These are phyloP conservation scores for Drosophila nr. perissopoda DNA, from an alignment of 2,888 invertebrate species.

Conservation along the genomic window DNA sequence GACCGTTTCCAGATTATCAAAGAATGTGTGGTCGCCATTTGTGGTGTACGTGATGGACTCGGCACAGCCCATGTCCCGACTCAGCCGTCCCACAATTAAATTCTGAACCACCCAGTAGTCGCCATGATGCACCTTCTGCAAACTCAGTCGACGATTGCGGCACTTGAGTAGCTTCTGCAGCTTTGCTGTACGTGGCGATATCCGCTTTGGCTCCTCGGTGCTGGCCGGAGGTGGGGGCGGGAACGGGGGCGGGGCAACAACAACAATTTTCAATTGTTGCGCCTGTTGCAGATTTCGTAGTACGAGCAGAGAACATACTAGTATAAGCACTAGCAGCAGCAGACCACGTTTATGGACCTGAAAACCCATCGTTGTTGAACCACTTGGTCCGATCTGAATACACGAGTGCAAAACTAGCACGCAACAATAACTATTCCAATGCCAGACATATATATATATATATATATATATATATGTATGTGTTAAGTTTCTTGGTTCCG, in stretches of 20 bases:
- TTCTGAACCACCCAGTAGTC: slow-evolving; percentile 87
- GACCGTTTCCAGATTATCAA: slow-evolving; percentile 87
- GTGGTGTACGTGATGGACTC: slow-evolving; percentile 89
- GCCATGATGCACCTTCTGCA: slow-evolving; percentile 75
- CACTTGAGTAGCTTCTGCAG: slow-evolving; percentile 71
- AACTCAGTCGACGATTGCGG: slow-evolving; percentile 54
- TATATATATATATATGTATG: background rate
- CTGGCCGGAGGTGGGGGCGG: background rate
- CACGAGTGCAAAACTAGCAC: background rate
- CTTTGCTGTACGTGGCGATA: slow-evolving; percentile 36
- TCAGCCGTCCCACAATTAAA: slow-evolving; percentile 86
- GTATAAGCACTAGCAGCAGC: slow-evolving; percentile 22
- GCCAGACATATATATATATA: background rate
- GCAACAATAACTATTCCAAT: background rate
- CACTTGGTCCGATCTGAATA: background rate
- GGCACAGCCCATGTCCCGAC: slow-evolving; percentile 85
- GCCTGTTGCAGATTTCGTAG: slow-evolving; percentile 31
- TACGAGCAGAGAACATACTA: slow-evolving; percentile 19
- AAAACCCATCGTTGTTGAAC: slow-evolving; percentile 17
- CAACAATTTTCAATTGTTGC: background rate
- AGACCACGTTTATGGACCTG: slow-evolving; percentile 22
- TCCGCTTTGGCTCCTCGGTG: background rate
- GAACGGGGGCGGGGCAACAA: background rate
- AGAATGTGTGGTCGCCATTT: slow-evolving; percentile 89
- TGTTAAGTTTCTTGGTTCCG: background rate